A percentile compares a stretch with the other conserved stretches of the same genome.
These are phyloP conservation scores for Blera fallax DNA, from an alignment of 2,888 invertebrate species.

Conservation along the genomic window DNA sequence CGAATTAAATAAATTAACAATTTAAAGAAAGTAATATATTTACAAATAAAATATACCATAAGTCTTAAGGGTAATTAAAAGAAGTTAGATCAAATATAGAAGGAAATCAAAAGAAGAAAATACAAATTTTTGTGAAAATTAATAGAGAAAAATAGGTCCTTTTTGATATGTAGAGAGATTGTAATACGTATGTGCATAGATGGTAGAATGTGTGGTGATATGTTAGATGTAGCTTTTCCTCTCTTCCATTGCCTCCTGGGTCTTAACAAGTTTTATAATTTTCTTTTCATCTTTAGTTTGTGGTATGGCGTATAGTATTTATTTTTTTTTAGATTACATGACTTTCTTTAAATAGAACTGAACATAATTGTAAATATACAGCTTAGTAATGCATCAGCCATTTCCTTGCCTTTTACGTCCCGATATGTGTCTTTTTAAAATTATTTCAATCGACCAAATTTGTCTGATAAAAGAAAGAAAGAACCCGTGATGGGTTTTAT, in stretches of 20 bases:
- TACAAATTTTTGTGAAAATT: background rate
- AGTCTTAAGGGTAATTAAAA: background rate
- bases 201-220: constrained; percentile 1
- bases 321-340: background rate
- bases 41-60: constrained; percentile 7
- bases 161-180: background rate
- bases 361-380: background rate
- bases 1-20: background rate
- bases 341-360: background rate
- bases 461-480: no score
- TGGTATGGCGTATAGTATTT: background rate
- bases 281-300: background rate
- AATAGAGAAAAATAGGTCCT: background rate
- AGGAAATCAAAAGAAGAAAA: constrained; percentile 21
- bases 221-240: background rate
- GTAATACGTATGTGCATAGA: constrained; percentile 8
- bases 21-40: constrained; percentile 12
- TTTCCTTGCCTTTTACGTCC: background rate
- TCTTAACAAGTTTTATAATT: background rate
- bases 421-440: no score
- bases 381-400: background rate
- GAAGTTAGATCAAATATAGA: background rate
- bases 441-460: no score
- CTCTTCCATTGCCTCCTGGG: background rate
- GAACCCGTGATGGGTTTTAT: no score